Evolutionary conservation across 2,113 vertebrate species (phyloP).

Genomic region (Protobothrops mucrosquamatus): DNA sequence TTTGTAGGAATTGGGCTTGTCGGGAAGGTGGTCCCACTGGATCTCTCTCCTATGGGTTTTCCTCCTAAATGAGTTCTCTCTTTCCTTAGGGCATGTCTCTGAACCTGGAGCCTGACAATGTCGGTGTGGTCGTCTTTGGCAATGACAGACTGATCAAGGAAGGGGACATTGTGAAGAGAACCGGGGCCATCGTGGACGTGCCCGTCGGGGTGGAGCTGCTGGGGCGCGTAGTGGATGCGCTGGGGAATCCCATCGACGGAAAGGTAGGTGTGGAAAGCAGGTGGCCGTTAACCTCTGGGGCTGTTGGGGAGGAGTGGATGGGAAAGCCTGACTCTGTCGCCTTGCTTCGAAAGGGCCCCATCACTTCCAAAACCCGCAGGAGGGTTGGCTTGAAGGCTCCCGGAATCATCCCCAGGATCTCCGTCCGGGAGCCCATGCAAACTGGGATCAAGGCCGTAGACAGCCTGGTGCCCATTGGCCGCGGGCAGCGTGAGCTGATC

Average conservation of each 20-base stretch:
- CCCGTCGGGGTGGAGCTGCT: conserved; percentile 92
- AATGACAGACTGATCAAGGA: conserved; percentile 98
- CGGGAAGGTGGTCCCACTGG: not conserved
- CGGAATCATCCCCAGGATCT: conserved; percentile 97
- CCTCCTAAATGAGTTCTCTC: not conserved
- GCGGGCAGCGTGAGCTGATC: conserved; percentile 97
- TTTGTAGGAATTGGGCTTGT: not conserved
- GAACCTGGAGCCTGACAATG: conserved; percentile 99
- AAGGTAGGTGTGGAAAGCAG: conserved; percentile 73
- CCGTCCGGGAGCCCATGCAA: conserved; percentile 98
- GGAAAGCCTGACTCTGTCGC: not conserved
- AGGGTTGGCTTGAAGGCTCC: conserved; percentile 97
- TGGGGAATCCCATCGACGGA: conserved; percentile 96
- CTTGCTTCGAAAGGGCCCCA: conserved; percentile 75
- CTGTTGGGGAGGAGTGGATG: not conserved
- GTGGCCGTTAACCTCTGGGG: rapidly evolving
- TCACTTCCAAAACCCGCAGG: conserved; percentile 81
- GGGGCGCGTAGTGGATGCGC: conserved; percentile 94
- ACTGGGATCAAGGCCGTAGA: conserved; percentile 99
- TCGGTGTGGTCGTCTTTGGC: conserved; percentile 99
- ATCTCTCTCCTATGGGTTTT: not conserved
- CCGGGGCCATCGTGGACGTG: conserved; percentile 96
- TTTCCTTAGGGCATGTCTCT: conserved; percentile 91
- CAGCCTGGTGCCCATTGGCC: conserved; percentile 96
- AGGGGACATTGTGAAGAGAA: conserved; percentile 96